A percentile compares a stretch with the other conserved stretches of the same genome.
Conservation (phyloP, 2,113 vertebrate genomes). For the Phylloscopus trochilus region DNA sequence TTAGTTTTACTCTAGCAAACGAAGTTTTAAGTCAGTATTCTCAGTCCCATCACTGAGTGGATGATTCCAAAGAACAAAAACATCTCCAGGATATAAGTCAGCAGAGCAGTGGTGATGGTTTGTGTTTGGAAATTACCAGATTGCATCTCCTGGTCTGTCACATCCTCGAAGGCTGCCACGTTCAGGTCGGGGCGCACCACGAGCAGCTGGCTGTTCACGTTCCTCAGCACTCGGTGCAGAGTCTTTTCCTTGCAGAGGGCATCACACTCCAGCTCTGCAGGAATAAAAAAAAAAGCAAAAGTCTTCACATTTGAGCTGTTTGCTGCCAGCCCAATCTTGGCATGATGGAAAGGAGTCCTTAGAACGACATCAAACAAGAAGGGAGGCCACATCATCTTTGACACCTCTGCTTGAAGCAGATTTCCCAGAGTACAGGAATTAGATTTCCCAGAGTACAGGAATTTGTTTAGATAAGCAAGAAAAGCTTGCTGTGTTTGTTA, state of each 20-base stretch:
- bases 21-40: background rate
- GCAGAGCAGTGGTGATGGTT: background rate
- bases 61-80: background rate
- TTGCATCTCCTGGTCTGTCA: conserved; percentile 57
- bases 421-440: background rate
- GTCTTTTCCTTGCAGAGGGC: conserved; percentile 5
- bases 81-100: background rate
- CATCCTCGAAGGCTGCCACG: conserved; percentile 51
- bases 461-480: background rate
- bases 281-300: background rate
- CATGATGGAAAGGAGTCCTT: background rate
- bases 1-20: background rate
- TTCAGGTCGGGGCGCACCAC: conserved; percentile 16
- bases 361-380: background rate
- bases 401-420: background rate
- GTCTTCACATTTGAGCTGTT: background rate
- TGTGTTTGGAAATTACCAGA: background rate
- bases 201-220: conserved; percentile 60
- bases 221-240: conserved; percentile 43
- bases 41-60: background rate
- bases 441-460: background rate
- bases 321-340: background rate
- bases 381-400: background rate
- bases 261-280: conserved; percentile 67
- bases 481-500: background rate